These are phyloP conservation scores for Apis mellifera DNA, from an alignment of 1,140 invertebrate genomes.

Conservation along the genomic window Amel_HAv3.1 CM009932.2:10547001-10547500, in stretches of 20 bases:
- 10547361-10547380: conserved; percentile 70
- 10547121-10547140: not conserved
- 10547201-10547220: not conserved
- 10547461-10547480: conserved; percentile 62
- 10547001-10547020: not conserved
- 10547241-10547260: conserved; percentile 38
- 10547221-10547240: conserved; percentile 43
- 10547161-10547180: conserved; percentile 6
- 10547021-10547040: not conserved
- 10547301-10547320: conserved; percentile 54
- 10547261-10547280: conserved; percentile 46
- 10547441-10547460: conserved; percentile 78
- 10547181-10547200: not conserved
- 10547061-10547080: not conserved
- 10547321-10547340: conserved; percentile 74
- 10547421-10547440: conserved; percentile 57
- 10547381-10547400: conserved; percentile 8
- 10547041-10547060: conserved; percentile 43
- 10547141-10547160: too few relatives aligned
- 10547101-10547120: not conserved
- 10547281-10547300: conserved; percentile 48
- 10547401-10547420: conserved; percentile 25
- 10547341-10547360: conserved; percentile 62
- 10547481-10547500: conserved; percentile 33
- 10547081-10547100: conserved; percentile 23